Conservation (phyloP, 2,113 vertebrate species). For the Siniperca chuatsi region DNA sequence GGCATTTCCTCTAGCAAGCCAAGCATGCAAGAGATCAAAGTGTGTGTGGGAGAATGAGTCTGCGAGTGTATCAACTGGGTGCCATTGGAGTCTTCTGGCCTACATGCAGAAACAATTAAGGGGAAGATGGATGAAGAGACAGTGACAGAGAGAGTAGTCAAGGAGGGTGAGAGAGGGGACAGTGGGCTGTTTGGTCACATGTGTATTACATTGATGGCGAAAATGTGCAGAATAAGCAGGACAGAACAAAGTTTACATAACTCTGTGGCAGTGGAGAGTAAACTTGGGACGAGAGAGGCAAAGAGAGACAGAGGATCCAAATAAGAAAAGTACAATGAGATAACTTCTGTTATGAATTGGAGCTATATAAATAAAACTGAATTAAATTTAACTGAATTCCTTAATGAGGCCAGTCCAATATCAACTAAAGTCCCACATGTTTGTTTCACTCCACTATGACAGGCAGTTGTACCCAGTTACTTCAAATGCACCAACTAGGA, state of each 20-base stretch:
- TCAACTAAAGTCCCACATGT: conserved; percentile 14
- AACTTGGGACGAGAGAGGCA: background rate
- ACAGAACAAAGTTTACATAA: conserved; percentile 22
- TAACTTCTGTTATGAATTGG: too few species aligned
- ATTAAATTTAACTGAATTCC: background rate
- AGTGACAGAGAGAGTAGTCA: conserved; percentile 29
- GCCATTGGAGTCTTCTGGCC: conserved; percentile 46
- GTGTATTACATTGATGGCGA: conserved; percentile 7
- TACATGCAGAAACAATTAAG: conserved; percentile 66
- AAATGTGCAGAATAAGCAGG: conserved; percentile 16
- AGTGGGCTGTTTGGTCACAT: conserved; percentile 23
- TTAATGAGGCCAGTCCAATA: conserved; percentile 27
- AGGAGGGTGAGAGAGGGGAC: conserved; percentile 3
- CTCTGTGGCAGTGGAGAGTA: conserved; percentile 14
- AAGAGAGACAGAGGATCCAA: background rate
- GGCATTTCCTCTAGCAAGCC: conserved; percentile 72
- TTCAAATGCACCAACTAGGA: background rate
- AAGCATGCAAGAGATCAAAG: conserved; percentile 77
- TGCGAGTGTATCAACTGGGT: conserved; percentile 33
- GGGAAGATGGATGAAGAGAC: conserved; percentile 43
- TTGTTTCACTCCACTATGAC: conserved; percentile 17
- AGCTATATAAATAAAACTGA: too few species aligned
- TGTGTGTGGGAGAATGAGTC: conserved; percentile 36
- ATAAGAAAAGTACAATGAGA: too few species aligned
- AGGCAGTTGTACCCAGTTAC: background rate